Percentiles rank a stretch among this genome's conserved stretches.
phyloP scores from a whole-genome alignment of 2,888 invertebrate species.

The Drosophila siamana region DNA sequence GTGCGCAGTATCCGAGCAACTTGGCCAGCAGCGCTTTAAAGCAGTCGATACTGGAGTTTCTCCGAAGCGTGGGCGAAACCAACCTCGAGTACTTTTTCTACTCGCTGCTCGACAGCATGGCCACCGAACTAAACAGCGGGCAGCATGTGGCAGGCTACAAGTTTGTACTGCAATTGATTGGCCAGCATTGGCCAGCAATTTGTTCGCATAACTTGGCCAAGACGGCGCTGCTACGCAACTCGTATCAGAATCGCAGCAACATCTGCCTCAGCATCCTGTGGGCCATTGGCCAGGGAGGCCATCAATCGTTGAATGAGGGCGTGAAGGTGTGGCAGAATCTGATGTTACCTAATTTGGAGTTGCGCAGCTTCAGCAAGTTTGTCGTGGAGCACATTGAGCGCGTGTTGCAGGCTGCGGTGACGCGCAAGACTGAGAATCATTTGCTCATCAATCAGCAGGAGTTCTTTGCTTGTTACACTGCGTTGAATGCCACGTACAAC shows the following conservation, averaged over 20 bases:
- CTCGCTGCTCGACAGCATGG: conserved; percentile 89
- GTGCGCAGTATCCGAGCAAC: conserved; percentile 80
- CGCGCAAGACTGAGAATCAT: conserved; percentile 43
- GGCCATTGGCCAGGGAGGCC: conserved; percentile 91
- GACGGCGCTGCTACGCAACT: conserved; percentile 88
- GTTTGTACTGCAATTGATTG: conserved; percentile 90
- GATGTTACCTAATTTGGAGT: conserved; percentile 90
- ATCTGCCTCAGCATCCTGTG: conserved; percentile 91
- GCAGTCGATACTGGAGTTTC: conserved; percentile 68
- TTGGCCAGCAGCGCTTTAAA: conserved; percentile 74
- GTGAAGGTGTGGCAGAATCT: conserved; percentile 91
- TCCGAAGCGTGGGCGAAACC: conserved; percentile 88
- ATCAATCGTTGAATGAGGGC: conserved; percentile 88
- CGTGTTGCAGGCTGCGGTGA: conserved; percentile 62
- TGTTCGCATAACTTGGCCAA: conserved; percentile 88
- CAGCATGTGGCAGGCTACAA: conserved; percentile 87
- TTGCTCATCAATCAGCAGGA: conserved; percentile 69
- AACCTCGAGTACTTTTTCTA: conserved; percentile 90
- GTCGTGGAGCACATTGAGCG: conserved; percentile 87
- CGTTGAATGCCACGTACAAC: conserved; percentile 65
- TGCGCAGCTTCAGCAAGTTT: conserved; percentile 90
- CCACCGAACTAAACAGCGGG: conserved; percentile 91
- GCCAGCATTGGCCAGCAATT: conserved; percentile 88
- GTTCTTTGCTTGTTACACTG: conserved; percentile 80
- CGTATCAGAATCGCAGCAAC: conserved; percentile 91